A percentile compares a stretch with the other conserved stretches of the same genome.
Conservation (phyloP, 2,888 invertebrate genomes). For the Cheilosia urbana region DNA sequence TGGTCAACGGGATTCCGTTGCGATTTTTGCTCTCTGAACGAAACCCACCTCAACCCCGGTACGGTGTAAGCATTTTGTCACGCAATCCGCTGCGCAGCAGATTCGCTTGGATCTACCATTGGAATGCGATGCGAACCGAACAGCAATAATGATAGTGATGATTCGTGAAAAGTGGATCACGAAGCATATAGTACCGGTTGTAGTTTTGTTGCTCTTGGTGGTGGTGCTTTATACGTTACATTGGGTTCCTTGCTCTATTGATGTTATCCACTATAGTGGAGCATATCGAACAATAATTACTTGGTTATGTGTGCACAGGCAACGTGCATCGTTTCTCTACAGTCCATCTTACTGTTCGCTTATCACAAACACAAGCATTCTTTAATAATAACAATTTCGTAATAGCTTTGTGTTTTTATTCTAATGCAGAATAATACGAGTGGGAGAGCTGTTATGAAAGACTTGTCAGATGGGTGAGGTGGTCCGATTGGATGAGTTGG, state of each 20-base stretch:
- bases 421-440: background rate
- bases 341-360: slow-evolving; percentile 5
- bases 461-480: too few species aligned
- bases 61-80: slow-evolving; percentile 72
- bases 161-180: slow-evolving; percentile 75
- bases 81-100: slow-evolving; percentile 58
- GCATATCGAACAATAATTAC: slow-evolving; percentile 68
- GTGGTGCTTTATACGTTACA: background rate
- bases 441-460: background rate
- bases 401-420: background rate
- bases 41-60: slow-evolving; percentile 13
- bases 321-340: slow-evolving; percentile 5
- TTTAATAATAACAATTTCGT: slow-evolving; percentile 41
- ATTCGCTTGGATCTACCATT: slow-evolving; percentile 56
- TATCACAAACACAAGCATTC: slow-evolving; percentile 33
- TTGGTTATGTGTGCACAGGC: slow-evolving; percentile 56
- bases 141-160: slow-evolving; percentile 72
- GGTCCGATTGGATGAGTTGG: too few species aligned
- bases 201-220: slow-evolving; percentile 21
- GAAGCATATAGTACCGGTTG: slow-evolving; percentile 65
- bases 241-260: slow-evolving; percentile 22
- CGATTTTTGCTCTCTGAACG: slow-evolving; percentile 33
- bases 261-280: slow-evolving; percentile 68
- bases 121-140: slow-evolving; percentile 71
- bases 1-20: slow-evolving; percentile 60